These are phyloP conservation scores for Trachelus troglodyta DNA, from an alignment of 2,888 invertebrate genomes.

Conservation along the genomic window DNA sequence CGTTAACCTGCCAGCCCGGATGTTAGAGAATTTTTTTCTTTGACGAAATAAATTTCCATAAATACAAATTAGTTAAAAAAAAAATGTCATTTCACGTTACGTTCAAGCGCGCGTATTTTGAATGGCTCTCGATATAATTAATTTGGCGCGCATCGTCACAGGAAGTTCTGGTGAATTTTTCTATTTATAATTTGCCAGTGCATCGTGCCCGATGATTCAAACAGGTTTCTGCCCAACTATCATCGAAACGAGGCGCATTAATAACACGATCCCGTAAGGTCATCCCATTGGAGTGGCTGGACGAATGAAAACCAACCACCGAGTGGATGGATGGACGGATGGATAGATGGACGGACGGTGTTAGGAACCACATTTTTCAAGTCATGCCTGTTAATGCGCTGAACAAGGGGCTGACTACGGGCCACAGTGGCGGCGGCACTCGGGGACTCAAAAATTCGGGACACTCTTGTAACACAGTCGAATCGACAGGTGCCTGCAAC, in stretches of 20 bases:
- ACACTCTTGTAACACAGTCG: neutral
- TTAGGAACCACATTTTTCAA: constrained; percentile 64
- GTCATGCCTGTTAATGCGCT: constrained; percentile 63
- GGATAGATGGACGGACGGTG: constrained; percentile 50
- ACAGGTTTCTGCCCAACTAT: constrained; percentile 2
- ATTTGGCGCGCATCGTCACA: neutral
- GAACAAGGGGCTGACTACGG: constrained; percentile 39
- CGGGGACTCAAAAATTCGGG: constrained; percentile 32
- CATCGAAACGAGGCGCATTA: constrained; percentile 56
- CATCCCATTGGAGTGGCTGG: constrained; percentile 30
- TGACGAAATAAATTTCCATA: too few species aligned
- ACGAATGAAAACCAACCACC: neutral
- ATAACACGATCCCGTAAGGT: constrained; percentile 56
- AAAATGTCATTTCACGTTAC: neutral
- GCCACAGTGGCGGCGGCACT: constrained; percentile 43
- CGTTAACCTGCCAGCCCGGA: neutral
- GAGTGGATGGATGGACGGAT: constrained; percentile 22
- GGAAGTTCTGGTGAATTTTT: neutral
- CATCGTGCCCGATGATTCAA: neutral
- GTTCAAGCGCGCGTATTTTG: neutral
- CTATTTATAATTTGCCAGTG: neutral
- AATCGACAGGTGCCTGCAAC: neutral
- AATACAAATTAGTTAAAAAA: too few species aligned
- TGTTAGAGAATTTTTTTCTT: neutral
- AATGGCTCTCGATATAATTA: neutral